phyloP scores from a whole-genome alignment of 2,113 vertebrate genomes.

The Phaetusa simplex region DNA sequence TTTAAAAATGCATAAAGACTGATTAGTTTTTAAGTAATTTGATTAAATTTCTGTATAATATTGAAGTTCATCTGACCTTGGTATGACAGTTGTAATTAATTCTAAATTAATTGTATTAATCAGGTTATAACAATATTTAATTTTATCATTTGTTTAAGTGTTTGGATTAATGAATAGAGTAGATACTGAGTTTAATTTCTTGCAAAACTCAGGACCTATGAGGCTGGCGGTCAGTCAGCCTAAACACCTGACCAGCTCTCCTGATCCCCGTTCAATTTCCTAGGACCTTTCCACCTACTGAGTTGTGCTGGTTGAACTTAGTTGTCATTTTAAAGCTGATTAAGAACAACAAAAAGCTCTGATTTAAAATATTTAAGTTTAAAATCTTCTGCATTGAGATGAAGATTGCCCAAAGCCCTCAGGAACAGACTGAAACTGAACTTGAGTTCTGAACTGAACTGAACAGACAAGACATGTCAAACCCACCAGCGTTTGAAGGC shows the following conservation, averaged over 20 bases:
- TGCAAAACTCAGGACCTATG: not conserved
- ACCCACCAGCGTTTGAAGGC: not conserved
- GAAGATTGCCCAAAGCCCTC: not conserved
- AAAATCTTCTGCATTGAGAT: not conserved
- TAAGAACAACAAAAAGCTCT: not conserved
- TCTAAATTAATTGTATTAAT: not conserved
- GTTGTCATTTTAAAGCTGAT: not conserved
- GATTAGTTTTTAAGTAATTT: not conserved
- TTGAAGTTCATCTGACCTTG: not conserved
- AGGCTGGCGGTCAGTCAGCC: not conserved
- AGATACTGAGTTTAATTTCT: not conserved
- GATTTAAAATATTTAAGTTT: not conserved
- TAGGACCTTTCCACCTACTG: not conserved
- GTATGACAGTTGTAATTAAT: not conserved
- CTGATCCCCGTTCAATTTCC: not conserved
- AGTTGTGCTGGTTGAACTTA: not conserved
- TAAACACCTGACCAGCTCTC: not conserved
- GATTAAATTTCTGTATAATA: not conserved
- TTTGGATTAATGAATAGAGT: not conserved
- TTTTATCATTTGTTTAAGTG: not conserved
- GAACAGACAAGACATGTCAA: not conserved
- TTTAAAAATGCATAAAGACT: not conserved
- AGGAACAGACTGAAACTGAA: not conserved
- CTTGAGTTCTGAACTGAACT: not conserved
- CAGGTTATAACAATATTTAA: not conserved